Base-by-base conservation (phyloP, 2,888 invertebrate species). In the Cheiracanthium punctorium region DNA sequence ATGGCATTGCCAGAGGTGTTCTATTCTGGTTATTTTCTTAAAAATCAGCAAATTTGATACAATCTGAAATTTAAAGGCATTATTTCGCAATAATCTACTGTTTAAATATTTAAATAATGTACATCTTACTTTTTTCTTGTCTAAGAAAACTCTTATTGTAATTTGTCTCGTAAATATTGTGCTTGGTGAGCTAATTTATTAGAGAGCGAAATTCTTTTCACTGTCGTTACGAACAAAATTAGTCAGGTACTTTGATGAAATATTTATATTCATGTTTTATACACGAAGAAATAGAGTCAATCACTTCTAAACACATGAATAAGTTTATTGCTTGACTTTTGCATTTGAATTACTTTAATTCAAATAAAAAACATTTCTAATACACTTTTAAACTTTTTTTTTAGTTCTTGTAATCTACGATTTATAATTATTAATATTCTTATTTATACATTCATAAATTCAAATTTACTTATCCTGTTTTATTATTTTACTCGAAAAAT, bases 21-120 rank as follows among this genome's bases (percentile, higher is more conserved):
- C 48, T 74, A 41, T 65, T 72, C 41, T 74, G 29, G 67, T 81
- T 77, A 67, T 70, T 77, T 69, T 48, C 48, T 81, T 71, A 12
- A 64, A 76, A 30, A 37, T 76, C 69, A 41, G 30, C 58, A 71
- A 58, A 33, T 48, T 70, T 64, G 20, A 75, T 64, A 71, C 43
- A 71, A 76, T 64, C 71, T 58, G 64, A 71, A 12, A 28, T 64
- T 64, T 71, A 76, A 33, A 37, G 52, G 67, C 48, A 41, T 30
- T 48, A 67, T 69, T 17, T 33, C 30, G 10, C 33, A 75, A 72
- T 73, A 41, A 73, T 20, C 33, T 24, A 58, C 58, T 58, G 2
- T 48, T 10, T 48, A 41, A 28, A 30, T 80, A 37, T 37, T 7
- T 37, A 37, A 7, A 37, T 37, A 37, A 37, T 37, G 10, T 37